A percentile compares a stretch with the other conserved stretches of the same genome.
Conservation (phyloP, 2,113 vertebrate genomes). For the Nematolebias whitei region DNA sequence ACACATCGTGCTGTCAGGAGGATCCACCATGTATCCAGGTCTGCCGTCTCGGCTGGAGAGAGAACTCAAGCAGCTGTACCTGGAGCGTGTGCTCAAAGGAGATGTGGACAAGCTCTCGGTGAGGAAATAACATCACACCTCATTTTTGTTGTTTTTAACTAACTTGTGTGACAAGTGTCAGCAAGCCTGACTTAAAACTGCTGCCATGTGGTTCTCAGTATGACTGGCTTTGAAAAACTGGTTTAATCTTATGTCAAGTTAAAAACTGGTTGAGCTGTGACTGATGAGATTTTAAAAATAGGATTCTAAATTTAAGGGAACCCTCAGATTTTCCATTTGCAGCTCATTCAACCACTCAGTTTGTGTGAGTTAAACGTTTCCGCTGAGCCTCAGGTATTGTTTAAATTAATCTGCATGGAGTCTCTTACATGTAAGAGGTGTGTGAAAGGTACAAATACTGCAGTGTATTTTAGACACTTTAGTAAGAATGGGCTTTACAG, state of each 20-base stretch:
- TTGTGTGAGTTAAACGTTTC: conserved; percentile 34
- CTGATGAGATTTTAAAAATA: neutral
- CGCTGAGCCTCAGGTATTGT: conserved; percentile 28
- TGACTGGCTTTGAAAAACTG: neutral
- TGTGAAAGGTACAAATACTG: conserved; percentile 1
- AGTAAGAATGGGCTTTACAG: too few species aligned
- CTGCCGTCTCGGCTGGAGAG: conserved; percentile 95
- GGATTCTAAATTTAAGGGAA: neutral
- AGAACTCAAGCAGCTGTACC: conserved; percentile 97
- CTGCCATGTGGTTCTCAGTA: conserved; percentile 5
- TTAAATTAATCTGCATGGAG: conserved; percentile 8
- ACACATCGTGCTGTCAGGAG: conserved; percentile 97
- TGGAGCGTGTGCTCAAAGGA: conserved; percentile 97
- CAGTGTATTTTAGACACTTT: neutral
- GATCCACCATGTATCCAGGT: conserved; percentile 98
- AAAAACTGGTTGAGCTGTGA: neutral
- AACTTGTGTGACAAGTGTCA: neutral
- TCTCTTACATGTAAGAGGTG: conserved; percentile 26
- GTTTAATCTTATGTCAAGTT: conserved; percentile 2
- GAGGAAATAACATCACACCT: conserved; percentile 59
- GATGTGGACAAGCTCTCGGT: conserved; percentile 99
- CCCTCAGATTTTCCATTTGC: neutral
- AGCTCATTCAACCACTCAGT: neutral
- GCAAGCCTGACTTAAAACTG: neutral
- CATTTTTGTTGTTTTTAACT: neutral